Conservation (phyloP, 2,797 vertebrate genomes). For the Champsocephalus esox region DNA sequence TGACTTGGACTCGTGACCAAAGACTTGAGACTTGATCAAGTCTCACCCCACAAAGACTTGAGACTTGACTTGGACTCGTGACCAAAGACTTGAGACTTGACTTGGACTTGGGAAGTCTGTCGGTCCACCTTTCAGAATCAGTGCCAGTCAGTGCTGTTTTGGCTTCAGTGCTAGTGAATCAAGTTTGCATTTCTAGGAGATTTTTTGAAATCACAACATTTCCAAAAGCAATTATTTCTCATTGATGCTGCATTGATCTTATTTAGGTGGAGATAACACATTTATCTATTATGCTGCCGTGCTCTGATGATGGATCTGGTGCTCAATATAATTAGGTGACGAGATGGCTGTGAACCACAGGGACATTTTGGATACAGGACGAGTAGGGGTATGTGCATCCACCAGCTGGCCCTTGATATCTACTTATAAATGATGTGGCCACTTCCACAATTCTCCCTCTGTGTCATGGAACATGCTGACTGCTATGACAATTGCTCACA, state of each 20-base stretch:
- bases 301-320: constrained; percentile 32
- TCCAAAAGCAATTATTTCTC: constrained; percentile 20
- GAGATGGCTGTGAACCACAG: constrained; percentile 31
- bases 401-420: constrained; percentile 57
- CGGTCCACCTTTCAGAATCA: constrained; percentile 10
- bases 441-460: constrained; percentile 29
- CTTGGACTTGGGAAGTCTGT: not conserved
- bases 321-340: constrained; percentile 40
- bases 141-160: not conserved
- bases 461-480: constrained; percentile 25
- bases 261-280: constrained; percentile 22
- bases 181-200: not conserved
- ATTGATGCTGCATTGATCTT: constrained; percentile 27
- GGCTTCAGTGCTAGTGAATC: not conserved
- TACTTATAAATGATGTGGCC: constrained; percentile 38
- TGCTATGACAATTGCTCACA: constrained; percentile 21
- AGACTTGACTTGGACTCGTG: too few species aligned
- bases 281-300: constrained; percentile 15
- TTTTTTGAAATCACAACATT: constrained; percentile 5
- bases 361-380: constrained; percentile 31
- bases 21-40: too few species aligned
- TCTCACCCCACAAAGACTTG: too few species aligned
- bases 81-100: too few species aligned
- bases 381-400: constrained; percentile 11
- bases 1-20: too few species aligned